These are phyloP conservation scores for Lepidothrix coronata DNA, from an alignment of 2,113 vertebrate genomes.

Conservation along the genomic window DNA sequence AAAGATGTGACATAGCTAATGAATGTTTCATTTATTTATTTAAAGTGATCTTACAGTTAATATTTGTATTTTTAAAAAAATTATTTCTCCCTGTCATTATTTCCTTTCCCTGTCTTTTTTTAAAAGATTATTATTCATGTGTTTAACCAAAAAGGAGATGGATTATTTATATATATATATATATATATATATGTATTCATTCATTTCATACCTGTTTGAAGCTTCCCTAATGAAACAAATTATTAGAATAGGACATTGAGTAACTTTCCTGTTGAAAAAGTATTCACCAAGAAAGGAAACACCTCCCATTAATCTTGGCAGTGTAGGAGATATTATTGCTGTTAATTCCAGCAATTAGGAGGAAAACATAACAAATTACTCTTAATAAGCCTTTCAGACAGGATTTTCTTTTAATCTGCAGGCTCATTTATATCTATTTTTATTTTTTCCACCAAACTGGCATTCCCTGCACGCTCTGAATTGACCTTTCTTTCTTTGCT, in stretches of 20 bases:
- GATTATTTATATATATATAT: not conserved
- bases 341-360: conserved; percentile 69
- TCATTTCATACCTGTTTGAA: not conserved
- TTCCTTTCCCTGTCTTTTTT: not conserved
- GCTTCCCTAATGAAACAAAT: not conserved
- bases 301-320: not conserved
- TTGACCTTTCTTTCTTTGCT: not conserved
- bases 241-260: not conserved
- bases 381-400: conserved; percentile 60
- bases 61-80: not conserved
- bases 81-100: not conserved
- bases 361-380: conserved; percentile 66
- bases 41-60: not conserved
- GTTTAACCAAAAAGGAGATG: not conserved
- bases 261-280: not conserved
- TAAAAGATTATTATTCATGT: not conserved
- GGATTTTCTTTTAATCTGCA: conserved; percentile 56
- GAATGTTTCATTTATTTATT: conserved; percentile 27
- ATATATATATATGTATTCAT: not conserved
- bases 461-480: not conserved
- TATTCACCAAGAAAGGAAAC: not conserved
- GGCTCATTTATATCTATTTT: conserved; percentile 55
- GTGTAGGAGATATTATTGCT: conserved; percentile 48
- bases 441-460: not conserved
- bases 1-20: conserved; percentile 17